phyloP scores from a whole-genome alignment of 2,888 invertebrate genomes.

The Amblyteles armatorius region DNA sequence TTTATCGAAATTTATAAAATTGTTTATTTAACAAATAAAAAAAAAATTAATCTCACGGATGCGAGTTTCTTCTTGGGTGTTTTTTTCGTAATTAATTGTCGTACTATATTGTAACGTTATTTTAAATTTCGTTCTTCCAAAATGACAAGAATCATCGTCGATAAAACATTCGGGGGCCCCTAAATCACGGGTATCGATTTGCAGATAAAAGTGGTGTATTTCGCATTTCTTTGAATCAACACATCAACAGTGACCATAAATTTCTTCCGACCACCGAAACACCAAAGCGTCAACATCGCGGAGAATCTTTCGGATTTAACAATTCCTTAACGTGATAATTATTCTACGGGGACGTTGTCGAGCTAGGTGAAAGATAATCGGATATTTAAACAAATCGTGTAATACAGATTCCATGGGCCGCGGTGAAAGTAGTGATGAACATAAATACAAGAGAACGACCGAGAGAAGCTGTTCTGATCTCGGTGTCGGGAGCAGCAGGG shows the following conservation, averaged over 20 bases:
- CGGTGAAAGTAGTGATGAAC: slow-evolving; percentile 15
- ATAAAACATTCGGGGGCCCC: background rate
- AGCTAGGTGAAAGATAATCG: background rate
- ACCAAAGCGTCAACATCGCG: background rate
- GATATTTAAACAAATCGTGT: slow-evolving; percentile 1
- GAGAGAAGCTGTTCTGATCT: background rate
- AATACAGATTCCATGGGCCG: background rate
- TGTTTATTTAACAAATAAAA: too few relatives aligned
- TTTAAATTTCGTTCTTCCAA: background rate
- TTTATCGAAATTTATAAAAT: too few relatives aligned
- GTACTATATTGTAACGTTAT: background rate
- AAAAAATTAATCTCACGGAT: too few relatives aligned
- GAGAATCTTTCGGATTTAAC: background rate
- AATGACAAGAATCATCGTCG: background rate
- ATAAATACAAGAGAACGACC: slow-evolving; percentile 2
- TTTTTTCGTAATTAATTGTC: background rate
- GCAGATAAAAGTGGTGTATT: background rate
- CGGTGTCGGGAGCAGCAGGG: background rate
- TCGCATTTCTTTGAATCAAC: background rate
- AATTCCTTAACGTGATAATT: background rate
- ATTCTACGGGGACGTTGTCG: background rate
- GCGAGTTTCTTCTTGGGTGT: background rate
- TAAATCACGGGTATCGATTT: background rate
- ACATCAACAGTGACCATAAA: background rate
- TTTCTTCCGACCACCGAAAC: background rate